Conservation (phyloP, 2,113 vertebrate species). For the Mus musculus region DNA sequence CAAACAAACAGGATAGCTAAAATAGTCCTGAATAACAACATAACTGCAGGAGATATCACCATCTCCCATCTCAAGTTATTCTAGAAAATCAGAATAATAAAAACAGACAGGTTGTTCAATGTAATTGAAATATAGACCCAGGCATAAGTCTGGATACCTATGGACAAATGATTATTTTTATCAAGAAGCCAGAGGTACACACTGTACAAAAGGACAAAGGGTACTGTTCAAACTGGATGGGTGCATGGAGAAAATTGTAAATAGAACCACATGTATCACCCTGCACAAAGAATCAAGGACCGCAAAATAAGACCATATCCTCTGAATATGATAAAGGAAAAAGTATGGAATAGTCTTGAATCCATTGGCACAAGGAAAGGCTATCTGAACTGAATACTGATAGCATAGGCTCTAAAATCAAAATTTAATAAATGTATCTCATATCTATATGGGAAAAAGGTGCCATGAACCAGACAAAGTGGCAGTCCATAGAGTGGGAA, state of each 20-base stretch:
- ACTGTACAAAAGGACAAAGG: neutral
- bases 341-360: neutral
- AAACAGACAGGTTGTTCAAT: neutral
- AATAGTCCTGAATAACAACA: neutral
- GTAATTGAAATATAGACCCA: neutral
- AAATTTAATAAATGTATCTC: neutral
- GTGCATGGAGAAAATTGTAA: neutral
- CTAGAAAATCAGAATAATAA: neutral
- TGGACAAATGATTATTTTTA: neutral
- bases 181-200: neutral
- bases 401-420: neutral
- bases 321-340: neutral
- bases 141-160: neutral
- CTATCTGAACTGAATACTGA: neutral
- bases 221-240: neutral
- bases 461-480: neutral
- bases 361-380: neutral
- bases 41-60: neutral
- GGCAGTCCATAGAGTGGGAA: neutral
- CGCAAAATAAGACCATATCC: neutral
- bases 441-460: neutral
- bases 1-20: too few species aligned
- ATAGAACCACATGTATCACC: neutral
- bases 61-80: neutral
- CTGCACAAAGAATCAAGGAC: neutral